Evolutionary conservation across 1,140 invertebrate genomes (phyloP), one percentile per base, ranked within the genome.

Genomic region (Globodera rostochiensis): DNA sequence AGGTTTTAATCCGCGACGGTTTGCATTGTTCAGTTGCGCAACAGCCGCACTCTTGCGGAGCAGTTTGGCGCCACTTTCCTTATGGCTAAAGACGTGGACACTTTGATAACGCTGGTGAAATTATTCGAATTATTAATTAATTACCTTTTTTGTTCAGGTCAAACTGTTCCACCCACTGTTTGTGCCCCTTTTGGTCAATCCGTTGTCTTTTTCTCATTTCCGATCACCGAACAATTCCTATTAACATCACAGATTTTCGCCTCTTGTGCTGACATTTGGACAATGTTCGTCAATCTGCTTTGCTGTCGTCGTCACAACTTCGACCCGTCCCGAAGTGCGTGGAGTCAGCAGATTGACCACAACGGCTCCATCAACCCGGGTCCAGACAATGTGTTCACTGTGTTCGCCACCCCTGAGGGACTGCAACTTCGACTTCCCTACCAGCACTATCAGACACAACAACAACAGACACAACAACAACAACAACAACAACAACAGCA

Each of bases 81-180:
- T 47, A 36, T 71, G 74, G 25, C 49, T 15, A 49, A 36, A 15
- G 45, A 77, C 21, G 46, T 53, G 53, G 53, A 64, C 45, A 45
- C 46, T 9, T 25, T 53, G 36, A 64, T 21, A 1, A 47, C 19
- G 5, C 7, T 9, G 53, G 64, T 50, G 66, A 64, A 77, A 75
- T 75, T 75, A 75, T 47, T 75, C 47, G 57, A 6, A 36, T 57
- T 53, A 50, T 76, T 53, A 21, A 49, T 47, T 21, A 49, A 76
- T 6, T 19, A 9, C 3, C 4, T 6, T 86, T 25, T 66, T 47
- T 69, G 66, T 64, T 64, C 66, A 64, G 46, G 70, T 81, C 36
- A 85, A 70, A 69, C 66, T 85, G 66, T 85, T 85, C 57, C 85
- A 79, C 70, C 84, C 84, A 15, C 71, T 85, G 46, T 83, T 86